Conservation (phyloP, 2,113 vertebrate genomes). For the Pollimyrus isidori region DNA sequence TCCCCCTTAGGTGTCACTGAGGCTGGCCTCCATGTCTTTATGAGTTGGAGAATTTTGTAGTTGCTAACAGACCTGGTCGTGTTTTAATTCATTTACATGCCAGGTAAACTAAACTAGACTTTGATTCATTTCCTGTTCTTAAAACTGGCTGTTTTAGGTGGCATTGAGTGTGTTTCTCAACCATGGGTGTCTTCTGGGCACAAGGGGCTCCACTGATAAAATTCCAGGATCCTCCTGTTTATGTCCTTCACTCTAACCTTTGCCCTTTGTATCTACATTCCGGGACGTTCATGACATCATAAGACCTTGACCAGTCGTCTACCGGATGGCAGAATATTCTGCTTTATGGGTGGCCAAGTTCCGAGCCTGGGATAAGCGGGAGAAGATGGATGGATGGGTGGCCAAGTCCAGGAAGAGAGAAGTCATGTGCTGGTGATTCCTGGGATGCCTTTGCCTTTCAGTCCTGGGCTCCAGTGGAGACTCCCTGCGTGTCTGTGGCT, state of each 20-base stretch:
- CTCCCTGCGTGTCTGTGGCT: neutral
- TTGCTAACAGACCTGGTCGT: neutral
- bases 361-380: too few species aligned
- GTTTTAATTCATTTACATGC: conserved; percentile 1
- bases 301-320: conserved; percentile 11
- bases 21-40: neutral
- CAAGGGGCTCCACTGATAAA: conserved; percentile 25
- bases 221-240: conserved; percentile 23
- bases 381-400: conserved; percentile 25
- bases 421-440: conserved; percentile 35
- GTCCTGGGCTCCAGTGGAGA: neutral
- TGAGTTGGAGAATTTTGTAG: neutral
- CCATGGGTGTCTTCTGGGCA: conserved; percentile 21
- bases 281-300: conserved; percentile 21
- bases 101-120: neutral
- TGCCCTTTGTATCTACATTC: conserved; percentile 17
- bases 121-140: conserved; percentile 3
- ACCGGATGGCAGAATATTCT: neutral
- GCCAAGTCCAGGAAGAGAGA: conserved; percentile 31
- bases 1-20: neutral
- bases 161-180: neutral
- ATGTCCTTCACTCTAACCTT: conserved; percentile 20
- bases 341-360: conserved; percentile 35
- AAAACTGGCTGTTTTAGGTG: neutral
- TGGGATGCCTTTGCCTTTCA: conserved; percentile 28